These are phyloP conservation scores for Rhagonycha fulva DNA, from an alignment of 2,888 invertebrate genomes.

Conservation along the genomic window DNA sequence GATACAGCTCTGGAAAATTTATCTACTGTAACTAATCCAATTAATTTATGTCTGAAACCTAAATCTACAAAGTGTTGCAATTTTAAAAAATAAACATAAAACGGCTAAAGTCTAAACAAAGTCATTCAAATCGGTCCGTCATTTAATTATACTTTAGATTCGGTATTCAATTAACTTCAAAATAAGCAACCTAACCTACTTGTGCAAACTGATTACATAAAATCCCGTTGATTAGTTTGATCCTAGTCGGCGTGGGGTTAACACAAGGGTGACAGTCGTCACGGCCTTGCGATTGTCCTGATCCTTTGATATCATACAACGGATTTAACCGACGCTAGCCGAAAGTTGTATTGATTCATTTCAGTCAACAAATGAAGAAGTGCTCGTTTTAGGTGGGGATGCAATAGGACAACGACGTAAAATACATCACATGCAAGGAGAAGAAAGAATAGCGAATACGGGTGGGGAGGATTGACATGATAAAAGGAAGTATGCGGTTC, in stretches of 20 bases:
- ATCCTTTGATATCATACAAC: slow-evolving; percentile 46
- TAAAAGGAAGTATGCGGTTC: slow-evolving; percentile 45
- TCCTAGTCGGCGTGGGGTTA: slow-evolving; percentile 45
- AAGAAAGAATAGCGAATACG: slow-evolving; percentile 22
- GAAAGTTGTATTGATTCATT: slow-evolving; percentile 50
- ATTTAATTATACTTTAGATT: slow-evolving; percentile 16
- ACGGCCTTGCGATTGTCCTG: slow-evolving; percentile 48
- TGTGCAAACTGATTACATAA: slow-evolving; percentile 32
- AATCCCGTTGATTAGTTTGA: slow-evolving; percentile 45
- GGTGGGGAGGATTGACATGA: slow-evolving; percentile 33
- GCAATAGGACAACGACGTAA: slow-evolving; percentile 42
- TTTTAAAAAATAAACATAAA: not conserved
- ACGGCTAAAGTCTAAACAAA: not conserved
- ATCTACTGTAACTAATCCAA: not conserved
- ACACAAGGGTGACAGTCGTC: slow-evolving; percentile 50
- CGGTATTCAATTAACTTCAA: slow-evolving; percentile 27
- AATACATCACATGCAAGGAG: slow-evolving; percentile 22
- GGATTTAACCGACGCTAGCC: slow-evolving; percentile 43
- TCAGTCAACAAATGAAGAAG: slow-evolving; percentile 52
- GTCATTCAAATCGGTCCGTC: slow-evolving; percentile 1
- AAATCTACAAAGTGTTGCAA: not conserved
- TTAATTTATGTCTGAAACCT: not conserved
- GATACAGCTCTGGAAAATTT: not conserved
- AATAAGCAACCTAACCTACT: slow-evolving; percentile 33
- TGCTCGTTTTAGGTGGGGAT: slow-evolving; percentile 41